Percentiles rank a stretch among this genome's conserved stretches.
Conservation (phyloP, 2,888 invertebrate species). For the Drosophila macrospina region DNA sequence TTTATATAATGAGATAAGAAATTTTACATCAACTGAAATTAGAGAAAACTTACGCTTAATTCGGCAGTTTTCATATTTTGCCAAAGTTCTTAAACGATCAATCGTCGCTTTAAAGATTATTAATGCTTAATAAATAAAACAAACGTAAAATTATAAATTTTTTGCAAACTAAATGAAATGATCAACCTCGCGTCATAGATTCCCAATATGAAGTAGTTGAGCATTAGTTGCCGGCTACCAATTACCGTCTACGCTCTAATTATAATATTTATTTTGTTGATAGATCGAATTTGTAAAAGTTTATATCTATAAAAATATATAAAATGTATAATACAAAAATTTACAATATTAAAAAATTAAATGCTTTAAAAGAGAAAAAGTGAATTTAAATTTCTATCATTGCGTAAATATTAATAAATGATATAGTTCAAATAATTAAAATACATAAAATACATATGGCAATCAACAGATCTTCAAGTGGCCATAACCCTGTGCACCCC, state of each 20-base stretch:
- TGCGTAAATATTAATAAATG: constrained; percentile 34
- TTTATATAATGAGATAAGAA: background rate
- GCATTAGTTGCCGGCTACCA: constrained; percentile 14
- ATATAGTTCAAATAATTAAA: constrained; percentile 42
- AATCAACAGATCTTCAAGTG: constrained; percentile 42
- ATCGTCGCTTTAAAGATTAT: too few species aligned
- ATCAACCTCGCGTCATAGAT: too few species aligned
- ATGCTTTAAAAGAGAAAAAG: background rate
- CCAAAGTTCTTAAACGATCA: background rate
- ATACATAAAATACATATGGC: constrained; percentile 52
- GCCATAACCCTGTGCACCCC: background rate
- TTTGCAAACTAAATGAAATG: background rate
- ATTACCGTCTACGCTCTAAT: constrained; percentile 38
- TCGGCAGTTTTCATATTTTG: background rate
- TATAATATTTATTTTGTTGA: constrained; percentile 56
- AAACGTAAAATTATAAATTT: too few species aligned
- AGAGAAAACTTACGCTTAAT: background rate
- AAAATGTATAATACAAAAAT: constrained; percentile 5
- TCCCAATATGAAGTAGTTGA: background rate
- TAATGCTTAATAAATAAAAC: too few species aligned
- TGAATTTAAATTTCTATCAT: constrained; percentile 36
- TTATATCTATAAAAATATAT: constrained; percentile 40
- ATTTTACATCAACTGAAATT: background rate
- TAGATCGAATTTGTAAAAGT: constrained; percentile 42
- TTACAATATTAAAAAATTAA: constrained; percentile 13